Evolutionary conservation across 2,888 invertebrate species (phyloP).

Genomic region (Yponomeuta sedellus): DNA sequence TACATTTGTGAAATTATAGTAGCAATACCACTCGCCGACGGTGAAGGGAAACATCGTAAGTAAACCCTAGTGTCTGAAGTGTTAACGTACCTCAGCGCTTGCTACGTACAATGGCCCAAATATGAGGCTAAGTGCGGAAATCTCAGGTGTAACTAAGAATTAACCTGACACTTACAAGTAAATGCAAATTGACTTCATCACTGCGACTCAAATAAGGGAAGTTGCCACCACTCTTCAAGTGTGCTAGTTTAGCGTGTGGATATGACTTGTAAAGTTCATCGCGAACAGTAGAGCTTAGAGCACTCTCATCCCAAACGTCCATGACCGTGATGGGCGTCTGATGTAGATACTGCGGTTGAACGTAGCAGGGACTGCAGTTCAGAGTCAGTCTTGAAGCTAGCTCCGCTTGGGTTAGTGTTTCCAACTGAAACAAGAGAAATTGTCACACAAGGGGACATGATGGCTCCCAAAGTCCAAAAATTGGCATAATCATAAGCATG

Average conservation of each 20-base stretch:
- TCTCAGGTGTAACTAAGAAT: too few relatives aligned
- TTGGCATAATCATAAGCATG: too few relatives aligned
- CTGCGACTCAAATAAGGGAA: conserved; percentile 93
- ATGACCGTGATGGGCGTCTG: conserved; percentile 87
- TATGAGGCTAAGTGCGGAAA: too few relatives aligned
- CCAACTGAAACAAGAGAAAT: conserved; percentile 77
- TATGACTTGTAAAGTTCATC: conserved; percentile 91
- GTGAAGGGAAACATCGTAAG: too few relatives aligned
- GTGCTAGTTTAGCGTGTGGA: conserved; percentile 89
- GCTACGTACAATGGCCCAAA: too few relatives aligned
- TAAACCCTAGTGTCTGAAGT: too few relatives aligned
- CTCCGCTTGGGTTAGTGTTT: conserved; percentile 87
- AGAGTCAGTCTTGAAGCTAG: conserved; percentile 90
- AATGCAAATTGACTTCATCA: conserved; percentile 92
- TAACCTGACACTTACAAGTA: conserved; percentile 78
- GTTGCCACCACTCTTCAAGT: conserved; percentile 92
- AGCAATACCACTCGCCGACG: too few relatives aligned
- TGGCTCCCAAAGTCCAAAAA: neutral
- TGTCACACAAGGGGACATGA: neutral
- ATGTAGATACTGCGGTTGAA: conserved; percentile 83
- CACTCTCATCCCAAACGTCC: conserved; percentile 93
- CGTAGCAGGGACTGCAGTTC: conserved; percentile 88
- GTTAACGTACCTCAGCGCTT: too few relatives aligned
- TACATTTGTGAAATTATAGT: too few relatives aligned
- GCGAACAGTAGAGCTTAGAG: conserved; percentile 84